Base-by-base conservation (phyloP, 2,888 invertebrate genomes). In the Candidula unifasciata region DNA sequence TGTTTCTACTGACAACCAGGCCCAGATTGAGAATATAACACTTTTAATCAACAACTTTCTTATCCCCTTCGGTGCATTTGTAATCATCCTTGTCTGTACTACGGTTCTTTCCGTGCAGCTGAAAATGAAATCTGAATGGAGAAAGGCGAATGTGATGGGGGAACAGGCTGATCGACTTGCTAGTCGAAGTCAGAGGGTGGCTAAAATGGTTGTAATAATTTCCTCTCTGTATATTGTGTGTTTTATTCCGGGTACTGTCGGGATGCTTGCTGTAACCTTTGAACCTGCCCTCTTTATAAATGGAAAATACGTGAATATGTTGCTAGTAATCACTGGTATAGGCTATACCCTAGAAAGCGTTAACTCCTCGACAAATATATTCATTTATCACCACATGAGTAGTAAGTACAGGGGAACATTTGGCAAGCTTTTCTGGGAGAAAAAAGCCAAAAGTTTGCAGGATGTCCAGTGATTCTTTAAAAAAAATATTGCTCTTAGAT, bases 151-250 rank as follows among this genome's bases (percentile, higher is more conserved):
- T 44, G 74, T 37, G 24, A 10, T 37, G 18, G 18, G 44, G 16
- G 16, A 6, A 27, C 0, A 18, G 10, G 24, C 35, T 24, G 21
- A 33, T 37, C 10, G 27, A 27, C 0, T 37, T 44, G 74, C 35
- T 18, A 35, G 8, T 18, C 35, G 27, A 33, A 37, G n/a, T 35
- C n/a, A n/a, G n/a, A n/a, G n/a, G n/a, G 74, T 74, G 74, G 27
- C 74, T 18, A 74, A 74, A 37, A 74, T 74, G 74, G 74, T 74
- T 27, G 52, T 52, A 2, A 37, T 74, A 21, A 74, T 74, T 37
- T 74, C 74, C n/a, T 13, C 44, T 21, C 68, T 69, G n/a, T 69
- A n/a, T 69, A 69, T 69, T 33, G n/a, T 3, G n/a, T 44, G 44
- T 13, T 44, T 44, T 44, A 44, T 44, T 13, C 44, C 44, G 6